Conservation (phyloP, 2,797 vertebrate genomes). For the Trachops cirrhosus region DNA sequence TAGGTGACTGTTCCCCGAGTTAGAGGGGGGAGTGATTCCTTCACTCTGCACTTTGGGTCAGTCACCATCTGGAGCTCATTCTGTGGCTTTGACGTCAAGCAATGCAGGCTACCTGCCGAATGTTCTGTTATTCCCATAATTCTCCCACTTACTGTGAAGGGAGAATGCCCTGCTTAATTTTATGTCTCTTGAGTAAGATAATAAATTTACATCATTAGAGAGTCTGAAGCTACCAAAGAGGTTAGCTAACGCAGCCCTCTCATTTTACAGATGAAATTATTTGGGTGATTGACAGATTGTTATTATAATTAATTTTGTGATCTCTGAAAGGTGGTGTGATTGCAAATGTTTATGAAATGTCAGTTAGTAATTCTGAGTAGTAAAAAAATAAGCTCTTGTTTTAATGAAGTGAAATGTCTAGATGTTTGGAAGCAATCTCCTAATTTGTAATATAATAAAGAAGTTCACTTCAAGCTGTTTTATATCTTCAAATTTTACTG, state of each 20-base stretch:
- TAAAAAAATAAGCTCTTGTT: not conserved
- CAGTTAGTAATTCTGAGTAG: not conserved
- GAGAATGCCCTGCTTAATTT: not conserved
- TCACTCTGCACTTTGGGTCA: not conserved
- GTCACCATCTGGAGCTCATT: not conserved
- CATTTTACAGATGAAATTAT: slow-evolving; percentile 28
- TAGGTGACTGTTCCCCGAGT: not conserved
- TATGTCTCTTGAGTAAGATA: slow-evolving; percentile 32
- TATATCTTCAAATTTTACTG: not conserved
- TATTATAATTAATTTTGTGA: slow-evolving; percentile 52
- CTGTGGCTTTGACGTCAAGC: not conserved
- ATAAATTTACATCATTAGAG: slow-evolving; percentile 40
- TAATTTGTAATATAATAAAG: not conserved
- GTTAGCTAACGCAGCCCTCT: not conserved
- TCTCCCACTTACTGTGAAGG: not conserved
- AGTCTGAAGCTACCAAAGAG: not conserved
- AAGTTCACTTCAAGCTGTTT: not conserved
- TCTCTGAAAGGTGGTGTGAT: slow-evolving; percentile 41
- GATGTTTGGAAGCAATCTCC: not conserved
- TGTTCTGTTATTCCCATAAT: not conserved
- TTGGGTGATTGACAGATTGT: slow-evolving; percentile 35
- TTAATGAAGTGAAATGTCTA: slow-evolving; percentile 33
- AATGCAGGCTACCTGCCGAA: not conserved
- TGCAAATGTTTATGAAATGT: slow-evolving; percentile 44
- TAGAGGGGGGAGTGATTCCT: not conserved